Evolutionary conservation across 1,140 invertebrate species (phyloP).

Genomic region (Drosophila carrolli): DNA sequence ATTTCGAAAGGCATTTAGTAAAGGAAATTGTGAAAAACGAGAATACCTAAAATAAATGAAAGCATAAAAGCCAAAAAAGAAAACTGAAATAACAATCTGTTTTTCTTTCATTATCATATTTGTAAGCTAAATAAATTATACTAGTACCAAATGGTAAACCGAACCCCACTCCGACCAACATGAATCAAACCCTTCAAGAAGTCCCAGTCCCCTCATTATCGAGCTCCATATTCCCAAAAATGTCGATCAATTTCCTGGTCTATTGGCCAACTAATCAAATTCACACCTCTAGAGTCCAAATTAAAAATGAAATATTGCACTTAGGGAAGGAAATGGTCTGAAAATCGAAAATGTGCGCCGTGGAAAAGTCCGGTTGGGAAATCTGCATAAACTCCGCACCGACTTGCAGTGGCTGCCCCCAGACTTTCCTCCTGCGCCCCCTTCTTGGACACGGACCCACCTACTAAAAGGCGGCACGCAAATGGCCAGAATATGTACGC

Average conservation of each 20-base stretch:
- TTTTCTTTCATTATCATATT: not conserved
- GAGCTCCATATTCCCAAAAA: not conserved
- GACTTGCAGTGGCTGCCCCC: constrained; percentile 38
- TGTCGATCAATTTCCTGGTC: constrained; percentile 22
- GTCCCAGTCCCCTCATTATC: not conserved
- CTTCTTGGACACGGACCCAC: constrained; percentile 14
- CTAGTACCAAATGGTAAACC: no score
- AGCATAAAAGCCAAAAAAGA: constrained; percentile 53
- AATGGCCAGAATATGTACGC: constrained; percentile 71
- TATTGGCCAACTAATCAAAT: constrained; percentile 59
- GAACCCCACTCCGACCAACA: no score
- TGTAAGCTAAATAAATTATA: no score
- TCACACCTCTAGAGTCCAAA: constrained; percentile 60
- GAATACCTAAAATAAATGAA: constrained; percentile 65
- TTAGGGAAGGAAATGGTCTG: constrained; percentile 22
- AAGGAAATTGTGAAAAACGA: constrained; percentile 32
- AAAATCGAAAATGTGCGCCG: constrained; percentile 71
- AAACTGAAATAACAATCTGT: constrained; percentile 9
- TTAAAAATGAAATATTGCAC: constrained; percentile 73
- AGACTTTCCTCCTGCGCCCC: not conserved
- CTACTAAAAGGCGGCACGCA: constrained; percentile 62
- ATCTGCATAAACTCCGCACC: constrained; percentile 78
- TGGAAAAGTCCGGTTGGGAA: constrained; percentile 50
- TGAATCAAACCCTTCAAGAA: constrained; percentile 8
- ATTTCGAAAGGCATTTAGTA: constrained; percentile 78